These are phyloP conservation scores for Mythimna pallens DNA, from an alignment of 2,888 invertebrate species.

Conservation along the genomic window DNA sequence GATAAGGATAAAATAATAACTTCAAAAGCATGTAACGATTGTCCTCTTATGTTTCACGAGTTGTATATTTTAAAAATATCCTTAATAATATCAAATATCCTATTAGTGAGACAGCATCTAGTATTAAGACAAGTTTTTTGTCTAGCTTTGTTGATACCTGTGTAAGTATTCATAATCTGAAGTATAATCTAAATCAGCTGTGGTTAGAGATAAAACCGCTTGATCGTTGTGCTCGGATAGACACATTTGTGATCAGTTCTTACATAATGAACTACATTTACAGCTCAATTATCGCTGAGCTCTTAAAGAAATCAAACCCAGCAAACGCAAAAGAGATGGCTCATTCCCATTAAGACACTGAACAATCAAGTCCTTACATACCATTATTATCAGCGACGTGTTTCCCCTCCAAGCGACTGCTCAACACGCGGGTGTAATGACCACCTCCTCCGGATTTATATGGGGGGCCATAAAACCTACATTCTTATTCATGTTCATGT, in stretches of 20 bases:
- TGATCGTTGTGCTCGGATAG: neutral
- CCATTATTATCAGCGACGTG: slow-evolving; percentile 38
- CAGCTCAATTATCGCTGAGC: too few relatives aligned
- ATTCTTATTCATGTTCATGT: slow-evolving; percentile 84
- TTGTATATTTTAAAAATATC: too few relatives aligned
- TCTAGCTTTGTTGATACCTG: too few relatives aligned
- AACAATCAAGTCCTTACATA: slow-evolving; percentile 22
- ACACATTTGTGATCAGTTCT: neutral
- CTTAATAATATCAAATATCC: too few relatives aligned
- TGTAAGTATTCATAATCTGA: too few relatives aligned
- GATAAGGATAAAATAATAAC: too few relatives aligned
- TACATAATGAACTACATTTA: neutral
- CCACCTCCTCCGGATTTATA: slow-evolving; percentile 78
- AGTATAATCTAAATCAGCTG: too few relatives aligned
- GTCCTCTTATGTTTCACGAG: too few relatives aligned
- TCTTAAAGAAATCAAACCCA: neutral
- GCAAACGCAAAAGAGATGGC: neutral
- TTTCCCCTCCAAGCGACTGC: slow-evolving; percentile 18
- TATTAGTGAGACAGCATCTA: too few relatives aligned
- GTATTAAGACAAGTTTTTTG: too few relatives aligned
- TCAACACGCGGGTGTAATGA: slow-evolving; percentile 68
- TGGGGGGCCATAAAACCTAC: slow-evolving; percentile 77
- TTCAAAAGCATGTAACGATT: too few relatives aligned
- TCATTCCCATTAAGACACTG: neutral
- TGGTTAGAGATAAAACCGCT: too few relatives aligned